Evolutionary conservation across 2,888 invertebrate species (phyloP).

Genomic region (Meiosimyza decipiens): DNA sequence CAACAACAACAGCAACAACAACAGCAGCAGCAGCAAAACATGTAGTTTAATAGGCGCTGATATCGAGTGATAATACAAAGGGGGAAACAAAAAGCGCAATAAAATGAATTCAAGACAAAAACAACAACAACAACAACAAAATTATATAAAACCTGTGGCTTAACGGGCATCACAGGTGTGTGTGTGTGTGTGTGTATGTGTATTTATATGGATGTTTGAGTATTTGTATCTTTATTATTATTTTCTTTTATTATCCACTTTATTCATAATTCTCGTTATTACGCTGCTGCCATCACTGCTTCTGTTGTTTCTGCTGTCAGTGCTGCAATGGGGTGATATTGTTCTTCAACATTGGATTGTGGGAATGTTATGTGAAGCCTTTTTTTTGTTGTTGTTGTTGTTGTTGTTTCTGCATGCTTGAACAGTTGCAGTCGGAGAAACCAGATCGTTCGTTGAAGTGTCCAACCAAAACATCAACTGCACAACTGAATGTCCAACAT

Average conservation of each 20-base stretch:
- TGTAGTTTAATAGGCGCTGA: conserved; percentile 26
- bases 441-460: not conserved
- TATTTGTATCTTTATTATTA: too few species aligned
- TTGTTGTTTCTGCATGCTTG: conserved; percentile 10
- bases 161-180: too few species aligned
- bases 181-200: too few species aligned
- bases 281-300: too few species aligned
- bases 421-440: conserved; percentile 19
- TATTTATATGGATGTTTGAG: too few species aligned
- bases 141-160: too few species aligned
- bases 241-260: too few species aligned
- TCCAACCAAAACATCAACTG: conserved; percentile 8
- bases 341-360: not conserved
- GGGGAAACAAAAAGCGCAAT: conserved; percentile 3
- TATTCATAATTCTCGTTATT: too few species aligned
- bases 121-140: too few species aligned
- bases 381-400: not conserved
- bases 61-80: conserved; percentile 27
- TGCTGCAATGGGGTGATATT: too few species aligned
- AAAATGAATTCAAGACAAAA: not conserved
- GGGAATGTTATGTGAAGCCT: conserved; percentile 33
- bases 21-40: conserved; percentile 7
- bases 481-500: not conserved
- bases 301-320: too few species aligned
- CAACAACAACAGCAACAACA: not conserved